A percentile compares a stretch with the other conserved stretches of the same genome.
phyloP scores from a whole-genome alignment of 1,140 invertebrate genomes.

The Drosophila takahashii region DNA sequence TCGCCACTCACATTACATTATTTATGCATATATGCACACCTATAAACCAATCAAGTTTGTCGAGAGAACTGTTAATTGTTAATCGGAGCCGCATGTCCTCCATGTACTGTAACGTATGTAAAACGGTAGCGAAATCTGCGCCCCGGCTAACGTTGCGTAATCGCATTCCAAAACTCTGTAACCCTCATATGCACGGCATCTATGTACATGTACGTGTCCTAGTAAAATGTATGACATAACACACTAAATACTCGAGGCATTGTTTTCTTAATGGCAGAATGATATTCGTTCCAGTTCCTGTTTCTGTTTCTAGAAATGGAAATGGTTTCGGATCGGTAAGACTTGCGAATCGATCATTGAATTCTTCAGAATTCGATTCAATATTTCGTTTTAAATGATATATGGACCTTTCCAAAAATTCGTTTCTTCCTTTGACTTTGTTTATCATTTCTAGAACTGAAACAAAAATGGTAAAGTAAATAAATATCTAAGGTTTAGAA shows the following conservation, averaged over 20 bases:
- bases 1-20: conserved; percentile 33
- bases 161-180: conserved; percentile 51
- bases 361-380: too few relatives aligned
- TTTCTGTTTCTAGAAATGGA: too few relatives aligned
- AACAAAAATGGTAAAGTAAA: too few relatives aligned
- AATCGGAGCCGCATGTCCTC: conserved; percentile 11
- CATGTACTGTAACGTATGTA: conserved; percentile 3
- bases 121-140: conserved; percentile 1
- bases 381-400: too few relatives aligned
- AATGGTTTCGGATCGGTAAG: too few relatives aligned
- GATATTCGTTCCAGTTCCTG: too few relatives aligned
- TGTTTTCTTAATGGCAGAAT: conserved; percentile 5
- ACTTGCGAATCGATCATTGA: too few relatives aligned
- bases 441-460: too few relatives aligned
- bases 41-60: conserved; percentile 28
- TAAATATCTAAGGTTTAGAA: too few relatives aligned
- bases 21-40: conserved; percentile 26
- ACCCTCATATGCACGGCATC: conserved; percentile 30
- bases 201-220: conserved; percentile 49
- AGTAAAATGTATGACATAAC: conserved; percentile 54
- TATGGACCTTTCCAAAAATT: too few relatives aligned
- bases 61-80: conserved; percentile 42
- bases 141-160: neutral
- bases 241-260: conserved; percentile 3
- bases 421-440: too few relatives aligned